Percentiles rank a stretch among this genome's conserved stretches.
These are phyloP conservation scores for Mesitornis unicolor DNA, from an alignment of 2,113 vertebrate species.

Conservation along the genomic window DNA sequence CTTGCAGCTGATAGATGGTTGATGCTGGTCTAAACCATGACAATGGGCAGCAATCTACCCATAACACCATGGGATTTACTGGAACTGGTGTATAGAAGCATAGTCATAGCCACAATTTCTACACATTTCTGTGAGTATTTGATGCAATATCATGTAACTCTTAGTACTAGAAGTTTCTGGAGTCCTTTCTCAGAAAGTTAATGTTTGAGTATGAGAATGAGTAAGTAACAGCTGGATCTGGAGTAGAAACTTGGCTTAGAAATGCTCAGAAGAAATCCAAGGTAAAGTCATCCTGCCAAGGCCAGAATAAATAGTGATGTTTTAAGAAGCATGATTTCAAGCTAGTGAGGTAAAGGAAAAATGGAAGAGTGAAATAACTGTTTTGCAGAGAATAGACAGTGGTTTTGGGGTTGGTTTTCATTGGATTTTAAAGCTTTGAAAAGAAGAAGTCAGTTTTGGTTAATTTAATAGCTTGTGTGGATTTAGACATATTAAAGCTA, in stretches of 20 bases:
- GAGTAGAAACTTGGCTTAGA: background rate
- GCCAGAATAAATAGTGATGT: background rate
- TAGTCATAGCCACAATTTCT: background rate
- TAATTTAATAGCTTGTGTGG: background rate
- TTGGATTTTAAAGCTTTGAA: accelerated
- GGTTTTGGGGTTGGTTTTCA: accelerated
- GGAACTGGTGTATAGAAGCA: background rate
- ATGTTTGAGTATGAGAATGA: background rate
- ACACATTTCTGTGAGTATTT: background rate
- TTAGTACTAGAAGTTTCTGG: background rate
- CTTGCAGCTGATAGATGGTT: background rate
- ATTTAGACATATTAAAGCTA: background rate
- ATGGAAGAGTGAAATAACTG: background rate
- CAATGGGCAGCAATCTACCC: background rate
- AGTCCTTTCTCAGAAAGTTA: background rate
- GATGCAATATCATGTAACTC: background rate
- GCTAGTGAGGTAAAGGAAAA: background rate
- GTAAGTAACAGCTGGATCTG: background rate
- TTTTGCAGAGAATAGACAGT: background rate
- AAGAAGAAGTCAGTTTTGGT: background rate
- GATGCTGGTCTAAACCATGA: accelerated
- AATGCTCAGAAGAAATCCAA: background rate
- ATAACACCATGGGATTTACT: accelerated
- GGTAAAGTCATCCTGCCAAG: background rate
- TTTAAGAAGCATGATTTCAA: background rate